Base-by-base conservation (phyloP, 2,888 invertebrate genomes). In the Rhimphoctona megacephalus region DNA sequence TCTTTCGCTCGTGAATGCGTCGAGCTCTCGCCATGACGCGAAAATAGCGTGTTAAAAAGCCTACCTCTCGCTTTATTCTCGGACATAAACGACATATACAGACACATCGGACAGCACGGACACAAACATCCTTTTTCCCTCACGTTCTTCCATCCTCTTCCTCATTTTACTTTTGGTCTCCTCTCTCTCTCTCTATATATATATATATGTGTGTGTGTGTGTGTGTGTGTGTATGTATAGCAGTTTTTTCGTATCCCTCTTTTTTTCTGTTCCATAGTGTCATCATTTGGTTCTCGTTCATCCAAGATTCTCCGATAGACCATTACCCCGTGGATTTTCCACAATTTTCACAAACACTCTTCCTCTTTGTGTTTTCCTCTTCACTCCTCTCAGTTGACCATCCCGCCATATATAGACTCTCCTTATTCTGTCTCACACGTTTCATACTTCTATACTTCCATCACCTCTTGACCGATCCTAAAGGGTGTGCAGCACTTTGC, bases 401-500 rank as follows among this genome's bases (percentile, higher is more conserved):
- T 22, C 74, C 43, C 17, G 25, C 61, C 46, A 6, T 66, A 17
- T 67, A 5, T n/a, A 25, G 9, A 2, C n/a, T 22, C 46, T 77
- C 6, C 14, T 9, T 33, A 3, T 39, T 30, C 30, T 61, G 30
- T 17, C 36, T 6, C 39, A 74, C n/a, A 46, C 30, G 11, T 30
- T 43, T 22, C 22, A 49, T 77, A 22, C 36, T 19, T 7, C 39
- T 22, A 43, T 57, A 46, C 46, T 52, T 33, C 49, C 36, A 25
- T 78, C 78, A 66, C 72, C 77, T n/a, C 61, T 74, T 74, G 82
- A 64, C 74, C 83, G 74, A 80, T 86, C 85, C 72, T 83, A 66
- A 85, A 83, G 70, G 64, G 70, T 61, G 64, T 36, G 74, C 43
- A 76, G 80, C 80, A 86, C 85, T 86, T 86, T 83, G 76, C 80